Base-by-base conservation (phyloP, 2,113 vertebrate genomes). In the Bufo gargarizans region DNA sequence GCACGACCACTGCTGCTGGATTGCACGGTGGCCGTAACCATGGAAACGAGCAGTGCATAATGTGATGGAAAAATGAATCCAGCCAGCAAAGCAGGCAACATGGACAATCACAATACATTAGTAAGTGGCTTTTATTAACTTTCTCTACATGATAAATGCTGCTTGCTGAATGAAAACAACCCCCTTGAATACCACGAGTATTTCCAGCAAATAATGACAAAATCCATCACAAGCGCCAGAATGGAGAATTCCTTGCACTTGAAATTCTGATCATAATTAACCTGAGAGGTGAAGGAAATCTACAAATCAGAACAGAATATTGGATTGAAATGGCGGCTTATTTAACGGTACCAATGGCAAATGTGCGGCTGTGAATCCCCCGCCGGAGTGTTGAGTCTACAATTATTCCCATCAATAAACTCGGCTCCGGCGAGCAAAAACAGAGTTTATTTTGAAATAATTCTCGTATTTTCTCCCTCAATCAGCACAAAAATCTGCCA, bases 351-450 rank as follows among this genome's bases (percentile, higher is more conserved):
- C 56, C 45, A 61, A 74, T 33, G 22, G 69, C 10, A 85, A 74
- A 76, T 59, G 13, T 58, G 47, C 69, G 59, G 83, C 59, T 55
- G 67, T 33, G 10, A 59, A 72, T 74, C 53, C 67, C 55, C 69
- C 56, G 83, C 47, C 20, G 6, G 83, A 74, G 74, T 74, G 83
- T 85, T 85, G 83, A 85, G 83, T 85, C 83, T 85, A 85, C 83
- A 85, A 45, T 85, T 74, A 85, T 85, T 76, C 17, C 69, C 69
- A 65, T 85, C 83, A 76, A 85, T 85, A 85, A 74, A 85, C 69
- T 59, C 67, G 4, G 47, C 55, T 84, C 12, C 22, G 43, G 33
- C 59, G 12, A 71, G 82, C 49, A 33, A 69, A 50, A 55, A 82
- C 33, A 82, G 65, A 82, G 80, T 63, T 82, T 61, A 82, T 82